These are phyloP conservation scores for Bombus ignitus DNA, from an alignment of 1,140 invertebrate genomes.

Conservation along the genomic window DNA sequence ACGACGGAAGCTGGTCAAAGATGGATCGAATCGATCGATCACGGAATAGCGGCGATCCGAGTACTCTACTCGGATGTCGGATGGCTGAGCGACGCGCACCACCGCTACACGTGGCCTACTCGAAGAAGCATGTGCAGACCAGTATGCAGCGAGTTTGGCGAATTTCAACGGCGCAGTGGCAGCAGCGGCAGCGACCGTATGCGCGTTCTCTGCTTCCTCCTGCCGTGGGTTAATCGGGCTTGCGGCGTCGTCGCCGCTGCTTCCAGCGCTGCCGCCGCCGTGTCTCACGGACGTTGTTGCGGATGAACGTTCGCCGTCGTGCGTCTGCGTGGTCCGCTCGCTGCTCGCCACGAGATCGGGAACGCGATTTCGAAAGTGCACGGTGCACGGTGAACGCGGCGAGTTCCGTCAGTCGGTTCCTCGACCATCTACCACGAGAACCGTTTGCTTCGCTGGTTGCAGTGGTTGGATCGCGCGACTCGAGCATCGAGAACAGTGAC, in stretches of 20 bases:
- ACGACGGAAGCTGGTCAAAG: too few species aligned
- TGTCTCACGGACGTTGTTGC: not conserved
- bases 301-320: too few species aligned
- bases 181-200: constrained; percentile 31
- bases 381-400: not conserved
- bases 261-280: not conserved
- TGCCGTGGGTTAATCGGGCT: constrained; percentile 1
- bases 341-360: not conserved
- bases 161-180: constrained; percentile 29
- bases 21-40: not conserved
- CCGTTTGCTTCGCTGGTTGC: not conserved
- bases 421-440: not conserved
- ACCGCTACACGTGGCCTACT: constrained; percentile 42
- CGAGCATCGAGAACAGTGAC: not conserved
- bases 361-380: constrained; percentile 3
- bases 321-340: constrained; percentile 11
- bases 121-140: constrained; percentile 37
- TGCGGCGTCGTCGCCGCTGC: not conserved
- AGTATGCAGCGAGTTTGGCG: constrained; percentile 23
- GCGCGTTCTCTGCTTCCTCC: not conserved
- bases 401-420: not conserved
- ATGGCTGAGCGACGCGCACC: not conserved
- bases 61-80: fast-evolving
- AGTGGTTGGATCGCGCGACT: not conserved
- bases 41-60: not conserved